phyloP scores from a whole-genome alignment of 2,797 vertebrate species.

The Chloroceryle inda region DNA sequence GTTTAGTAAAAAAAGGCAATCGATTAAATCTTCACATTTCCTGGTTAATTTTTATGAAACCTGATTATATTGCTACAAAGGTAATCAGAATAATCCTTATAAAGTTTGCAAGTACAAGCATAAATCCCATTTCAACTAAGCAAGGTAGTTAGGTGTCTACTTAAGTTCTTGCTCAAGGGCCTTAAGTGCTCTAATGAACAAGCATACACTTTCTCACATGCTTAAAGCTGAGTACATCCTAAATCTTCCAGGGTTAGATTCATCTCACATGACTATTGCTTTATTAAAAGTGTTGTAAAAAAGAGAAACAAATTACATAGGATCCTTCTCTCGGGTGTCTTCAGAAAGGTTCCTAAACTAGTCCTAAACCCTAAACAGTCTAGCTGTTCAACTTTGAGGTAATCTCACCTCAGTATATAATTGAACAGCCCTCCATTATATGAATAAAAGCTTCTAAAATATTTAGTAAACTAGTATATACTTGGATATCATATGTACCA shows the following conservation, averaged over 20 bases:
- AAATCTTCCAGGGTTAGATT: not conserved
- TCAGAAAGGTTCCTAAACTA: not conserved
- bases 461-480: not conserved
- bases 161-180: not conserved
- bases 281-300: not conserved
- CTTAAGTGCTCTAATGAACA: not conserved
- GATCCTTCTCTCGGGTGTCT: not conserved
- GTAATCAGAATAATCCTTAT: not conserved
- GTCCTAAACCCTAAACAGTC: not conserved
- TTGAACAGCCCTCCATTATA: not conserved
- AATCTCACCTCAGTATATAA: not conserved
- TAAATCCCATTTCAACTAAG: not conserved
- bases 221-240: not conserved
- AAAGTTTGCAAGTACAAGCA: not conserved
- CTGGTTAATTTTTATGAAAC: not conserved
- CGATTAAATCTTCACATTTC: not conserved
- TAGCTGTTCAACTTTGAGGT: not conserved
- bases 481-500: not conserved
- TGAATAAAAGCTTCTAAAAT: not conserved
- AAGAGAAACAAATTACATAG: not conserved
- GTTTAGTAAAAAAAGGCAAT: not conserved
- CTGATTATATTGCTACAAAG: not conserved
- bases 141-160: not conserved
- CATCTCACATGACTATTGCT: not conserved
- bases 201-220: not conserved